A percentile compares a stretch with the other conserved stretches of the same genome.
Evolutionary conservation across 2,888 invertebrate genomes (phyloP).

Genomic region (Thyatira batis): DNA sequence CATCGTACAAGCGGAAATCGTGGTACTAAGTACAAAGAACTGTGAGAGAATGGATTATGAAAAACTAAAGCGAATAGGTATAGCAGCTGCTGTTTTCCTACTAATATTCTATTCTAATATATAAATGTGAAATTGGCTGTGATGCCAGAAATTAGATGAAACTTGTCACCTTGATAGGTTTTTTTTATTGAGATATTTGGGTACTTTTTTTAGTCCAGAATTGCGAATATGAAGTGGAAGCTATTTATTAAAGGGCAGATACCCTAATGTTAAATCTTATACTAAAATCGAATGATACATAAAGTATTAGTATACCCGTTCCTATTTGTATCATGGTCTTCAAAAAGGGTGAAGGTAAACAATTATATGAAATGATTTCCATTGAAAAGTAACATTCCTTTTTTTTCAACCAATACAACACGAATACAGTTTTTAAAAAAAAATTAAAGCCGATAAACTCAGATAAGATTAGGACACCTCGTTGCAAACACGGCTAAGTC

Average conservation of each 20-base stretch:
- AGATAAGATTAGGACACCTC: conserved; percentile 55
- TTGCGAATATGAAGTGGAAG: no score
- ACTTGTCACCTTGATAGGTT: neutral
- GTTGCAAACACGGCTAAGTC: conserved; percentile 51
- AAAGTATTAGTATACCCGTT: neutral
- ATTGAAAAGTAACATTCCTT: neutral
- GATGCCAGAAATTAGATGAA: neutral
- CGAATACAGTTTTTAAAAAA: conserved; percentile 4
- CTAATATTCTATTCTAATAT: no score
- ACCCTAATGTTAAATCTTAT: neutral
- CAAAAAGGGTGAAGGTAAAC: no score
- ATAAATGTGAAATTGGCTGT: no score
- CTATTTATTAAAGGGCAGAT: neutral
- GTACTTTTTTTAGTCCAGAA: no score
- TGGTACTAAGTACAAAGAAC: no score
- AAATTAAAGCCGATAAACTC: conserved; percentile 34
- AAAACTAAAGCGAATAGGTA: no score
- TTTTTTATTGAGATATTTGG: neutral
- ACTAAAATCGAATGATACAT: neutral
- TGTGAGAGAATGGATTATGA: no score
- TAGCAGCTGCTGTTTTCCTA: no score
- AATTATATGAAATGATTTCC: neutral
- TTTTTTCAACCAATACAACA: neutral
- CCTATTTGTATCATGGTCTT: no score
- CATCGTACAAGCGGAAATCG: no score